These are phyloP conservation scores for Lampropteryx suffumata DNA, from an alignment of 2,888 invertebrate species.

Conservation along the genomic window DNA sequence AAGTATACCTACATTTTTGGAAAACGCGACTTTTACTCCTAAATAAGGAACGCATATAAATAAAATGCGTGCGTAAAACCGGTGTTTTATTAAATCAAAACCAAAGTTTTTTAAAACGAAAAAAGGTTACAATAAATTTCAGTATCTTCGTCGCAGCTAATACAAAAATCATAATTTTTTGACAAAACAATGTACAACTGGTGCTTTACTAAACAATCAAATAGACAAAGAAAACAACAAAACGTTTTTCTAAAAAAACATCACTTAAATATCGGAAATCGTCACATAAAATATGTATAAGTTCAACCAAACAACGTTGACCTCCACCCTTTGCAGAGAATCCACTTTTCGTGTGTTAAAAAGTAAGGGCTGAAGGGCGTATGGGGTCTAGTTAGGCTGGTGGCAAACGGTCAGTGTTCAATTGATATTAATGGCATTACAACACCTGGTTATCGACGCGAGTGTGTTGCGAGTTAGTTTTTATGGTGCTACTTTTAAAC, in stretches of 20 bases:
- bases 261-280: conserved; percentile 67
- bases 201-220: no score
- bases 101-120: no score
- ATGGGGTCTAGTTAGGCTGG: conserved; percentile 51
- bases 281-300: conserved; percentile 71
- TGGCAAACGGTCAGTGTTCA: conserved; percentile 71
- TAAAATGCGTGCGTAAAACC: no score
- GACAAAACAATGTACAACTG: no score
- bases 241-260: conserved; percentile 59
- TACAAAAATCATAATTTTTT: no score
- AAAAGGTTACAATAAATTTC: no score
- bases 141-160: no score
- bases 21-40: no score
- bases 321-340: conserved; percentile 32
- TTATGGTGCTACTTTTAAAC: conserved; percentile 46
- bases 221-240: conserved; percentile 12
- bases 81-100: no score
- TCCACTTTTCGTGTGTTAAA: conserved; percentile 20
- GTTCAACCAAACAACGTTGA: conserved; percentile 45
- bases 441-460: conserved; percentile 72
- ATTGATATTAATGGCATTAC: conserved; percentile 78
- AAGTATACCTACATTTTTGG: no score
- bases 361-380: conserved; percentile 35
- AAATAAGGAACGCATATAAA: no score
- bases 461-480: conserved; percentile 49